Percentiles rank a stretch among this genome's conserved stretches.
Evolutionary conservation across 2,797 vertebrate genomes (phyloP).

Genomic region (Denticeps clupeoides): DNA sequence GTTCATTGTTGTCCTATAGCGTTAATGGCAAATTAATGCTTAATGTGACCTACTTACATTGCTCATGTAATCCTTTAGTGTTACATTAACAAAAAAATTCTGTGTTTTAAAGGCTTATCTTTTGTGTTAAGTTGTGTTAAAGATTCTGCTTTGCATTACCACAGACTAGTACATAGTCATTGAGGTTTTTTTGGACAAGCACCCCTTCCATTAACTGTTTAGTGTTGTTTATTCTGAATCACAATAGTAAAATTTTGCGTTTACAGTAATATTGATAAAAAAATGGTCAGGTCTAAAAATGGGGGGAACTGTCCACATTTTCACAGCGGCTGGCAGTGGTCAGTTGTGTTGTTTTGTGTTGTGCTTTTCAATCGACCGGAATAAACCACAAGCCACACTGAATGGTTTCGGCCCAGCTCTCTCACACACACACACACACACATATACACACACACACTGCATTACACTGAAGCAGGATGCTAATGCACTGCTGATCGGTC

Average conservation of each 20-base stretch:
- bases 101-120: conserved; percentile 62
- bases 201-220: too few relatives aligned
- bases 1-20: conserved; percentile 11
- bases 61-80: conserved; percentile 54
- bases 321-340: too few relatives aligned
- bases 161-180: too few relatives aligned
- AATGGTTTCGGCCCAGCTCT: neutral
- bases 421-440: neutral
- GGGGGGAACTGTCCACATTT: too few relatives aligned
- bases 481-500: neutral
- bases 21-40: conserved; percentile 69
- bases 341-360: conserved; percentile 1
- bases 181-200: conserved; percentile 28
- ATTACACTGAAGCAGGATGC: conserved; percentile 1
- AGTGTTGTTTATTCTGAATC: too few relatives aligned
- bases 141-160: conserved; percentile 14
- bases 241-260: too few relatives aligned
- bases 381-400: neutral
- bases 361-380: neutral
- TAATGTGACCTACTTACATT: conserved; percentile 59
- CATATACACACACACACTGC: neutral
- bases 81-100: conserved; percentile 45
- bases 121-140: conserved; percentile 58
- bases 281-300: too few relatives aligned
- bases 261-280: too few relatives aligned